Conservation (phyloP, 2,113 vertebrate genomes). For the Sorex fumeus region DNA sequence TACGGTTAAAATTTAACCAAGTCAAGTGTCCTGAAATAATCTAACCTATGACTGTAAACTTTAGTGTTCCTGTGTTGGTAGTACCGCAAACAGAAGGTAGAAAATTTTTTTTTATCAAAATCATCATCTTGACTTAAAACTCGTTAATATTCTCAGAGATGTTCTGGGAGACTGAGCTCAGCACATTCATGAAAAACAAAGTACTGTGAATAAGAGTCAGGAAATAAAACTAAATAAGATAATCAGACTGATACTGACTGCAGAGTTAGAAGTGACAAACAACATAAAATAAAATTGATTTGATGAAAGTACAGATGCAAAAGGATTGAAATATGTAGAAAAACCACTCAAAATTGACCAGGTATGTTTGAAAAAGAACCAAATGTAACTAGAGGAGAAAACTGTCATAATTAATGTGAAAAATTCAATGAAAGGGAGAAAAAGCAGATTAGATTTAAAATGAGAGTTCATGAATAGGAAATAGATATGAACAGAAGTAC, state of each 20-base stretch:
- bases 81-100: neutral
- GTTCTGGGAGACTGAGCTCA: constrained; percentile 1
- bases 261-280: neutral
- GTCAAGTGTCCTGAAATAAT: neutral
- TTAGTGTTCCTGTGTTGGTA: neutral
- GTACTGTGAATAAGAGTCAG: neutral
- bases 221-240: constrained; percentile 3
- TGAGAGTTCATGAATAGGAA: neutral
- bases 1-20: constrained; percentile 13
- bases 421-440: neutral
- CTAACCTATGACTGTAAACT: neutral
- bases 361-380: neutral
- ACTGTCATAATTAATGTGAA: neutral
- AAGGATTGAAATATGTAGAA: constrained; percentile 18
- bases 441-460: neutral
- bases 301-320: neutral
- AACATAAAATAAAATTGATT: neutral
- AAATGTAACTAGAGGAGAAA: constrained; percentile 28
- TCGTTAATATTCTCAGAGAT: neutral
- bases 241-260: neutral
- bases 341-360: constrained; percentile 3
- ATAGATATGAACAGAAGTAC: neutral
- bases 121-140: constrained; percentile 6
- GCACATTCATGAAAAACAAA: neutral
- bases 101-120: constrained; percentile 23